Base-by-base conservation (phyloP, 2,113 vertebrate genomes). In the Elephas maximus region DNA sequence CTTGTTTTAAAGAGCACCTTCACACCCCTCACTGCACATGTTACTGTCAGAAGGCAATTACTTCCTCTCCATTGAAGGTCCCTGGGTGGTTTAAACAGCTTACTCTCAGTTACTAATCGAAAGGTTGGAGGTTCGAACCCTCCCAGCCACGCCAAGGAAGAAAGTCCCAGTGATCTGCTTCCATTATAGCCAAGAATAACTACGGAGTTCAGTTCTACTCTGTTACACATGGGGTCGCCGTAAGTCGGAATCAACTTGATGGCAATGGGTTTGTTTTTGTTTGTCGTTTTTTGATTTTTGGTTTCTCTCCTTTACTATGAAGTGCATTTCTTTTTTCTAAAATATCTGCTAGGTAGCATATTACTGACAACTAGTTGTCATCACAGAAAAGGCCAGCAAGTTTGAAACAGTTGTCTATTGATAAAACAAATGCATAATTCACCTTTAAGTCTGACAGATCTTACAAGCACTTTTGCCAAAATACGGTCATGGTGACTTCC, bases 1-100 rank as follows among this genome's bases (percentile, higher is more conserved):
- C 69, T 57, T 48, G 48, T 92, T 90, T 97, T 94, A 57, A 73
- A 93, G 80, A 53, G 24, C 30, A 57, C 2, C 69, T 51, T 88
- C 8, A 24, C 1, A n/a, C 24, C 60, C 53, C 12, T 71, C 30
- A n/a, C 41, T 78, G 24, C 4, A 45, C 73, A 69, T 37, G 28
- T 81, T 73, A 30, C 41, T 74, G 90, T 77, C 26, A 79, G 57
- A 92, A 95, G 51, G 15, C 23, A 76, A 63, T 90, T 44, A 37
- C n/a, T 18, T 65, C 8, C 63, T 65, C 26, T 65, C 63, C 24
- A 24, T 65, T 28, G 26, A 62, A 21, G 8, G 63, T 65, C 63
- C 63, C 63, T 28, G 63, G 23, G 26, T 62, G 63, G 24, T 8
- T 65, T 26, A 65, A 62, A 62, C 15, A 14, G 53, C 15, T 57